These are phyloP conservation scores for Rotaria macrura DNA, from an alignment of 2,888 invertebrate genomes.

Conservation along the genomic window DNA sequence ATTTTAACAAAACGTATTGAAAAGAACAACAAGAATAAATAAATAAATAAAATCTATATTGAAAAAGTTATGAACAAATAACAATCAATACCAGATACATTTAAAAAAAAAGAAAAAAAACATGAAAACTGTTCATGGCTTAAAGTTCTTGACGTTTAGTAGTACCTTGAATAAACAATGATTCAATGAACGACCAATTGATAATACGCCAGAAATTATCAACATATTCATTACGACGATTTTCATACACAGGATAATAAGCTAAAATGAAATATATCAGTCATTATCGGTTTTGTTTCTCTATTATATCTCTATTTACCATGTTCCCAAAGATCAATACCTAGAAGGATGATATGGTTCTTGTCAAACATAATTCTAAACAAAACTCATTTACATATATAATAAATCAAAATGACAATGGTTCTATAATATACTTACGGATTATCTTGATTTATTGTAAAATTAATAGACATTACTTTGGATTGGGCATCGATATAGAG, in stretches of 20 bases:
- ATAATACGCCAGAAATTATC: background rate
- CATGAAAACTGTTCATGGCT: too few relatives aligned
- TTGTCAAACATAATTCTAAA: background rate
- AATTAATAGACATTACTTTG: background rate
- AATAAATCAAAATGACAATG: too few relatives aligned
- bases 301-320: background rate
- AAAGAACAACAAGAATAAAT: too few relatives aligned
- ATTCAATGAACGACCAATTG: background rate
- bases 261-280: background rate
- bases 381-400: background rate
- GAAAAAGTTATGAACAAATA: too few relatives aligned
- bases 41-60: too few relatives aligned
- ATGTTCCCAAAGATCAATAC: slow-evolving; percentile 20
- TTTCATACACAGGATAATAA: slow-evolving; percentile 10
- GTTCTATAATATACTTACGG: background rate
- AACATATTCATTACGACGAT: slow-evolving; percentile 8
- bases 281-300: background rate
- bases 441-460: background rate
- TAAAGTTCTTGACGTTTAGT: background rate
- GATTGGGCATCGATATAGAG: background rate
- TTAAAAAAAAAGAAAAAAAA: too few relatives aligned
- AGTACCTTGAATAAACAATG: background rate
- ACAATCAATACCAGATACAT: too few relatives aligned
- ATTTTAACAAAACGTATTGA: too few relatives aligned
- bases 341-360: background rate